Percentiles rank a stretch among this genome's conserved stretches.
Conservation (phyloP, 1,140 invertebrate species). For the Aphis craccivora region DNA sequence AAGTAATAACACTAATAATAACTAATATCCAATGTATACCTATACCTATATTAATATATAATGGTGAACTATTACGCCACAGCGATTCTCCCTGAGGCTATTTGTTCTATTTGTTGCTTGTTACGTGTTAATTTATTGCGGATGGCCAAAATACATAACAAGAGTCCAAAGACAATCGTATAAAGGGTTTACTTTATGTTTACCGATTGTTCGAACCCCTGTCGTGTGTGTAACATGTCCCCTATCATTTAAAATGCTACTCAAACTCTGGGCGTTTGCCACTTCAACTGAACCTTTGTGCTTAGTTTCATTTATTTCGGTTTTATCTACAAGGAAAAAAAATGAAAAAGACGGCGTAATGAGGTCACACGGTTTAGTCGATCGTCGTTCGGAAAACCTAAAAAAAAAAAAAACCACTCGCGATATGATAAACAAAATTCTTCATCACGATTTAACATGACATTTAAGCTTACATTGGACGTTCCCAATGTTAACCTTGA, state of each 20-base stretch:
- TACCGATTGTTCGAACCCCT: constrained; percentile 43
- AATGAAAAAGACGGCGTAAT: constrained; percentile 4
- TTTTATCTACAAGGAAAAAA: not conserved
- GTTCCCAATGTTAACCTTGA: constrained; percentile 19
- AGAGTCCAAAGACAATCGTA: constrained; percentile 50
- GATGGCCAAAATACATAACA: constrained; percentile 30
- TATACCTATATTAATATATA: not conserved
- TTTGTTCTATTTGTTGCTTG: not conserved
- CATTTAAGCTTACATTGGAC: not conserved
- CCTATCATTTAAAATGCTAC: constrained; percentile 49
- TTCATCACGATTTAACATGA: not conserved
- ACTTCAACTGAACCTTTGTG: constrained; percentile 40
- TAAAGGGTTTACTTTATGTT: constrained; percentile 49
- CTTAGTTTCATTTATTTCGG: not conserved
- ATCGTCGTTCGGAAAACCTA: not conserved
- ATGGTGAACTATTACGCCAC: constrained; percentile 23
- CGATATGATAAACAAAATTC: not conserved
- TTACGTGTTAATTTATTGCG: constrained; percentile 31
- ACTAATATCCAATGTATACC: not conserved
- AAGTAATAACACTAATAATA: not conserved
- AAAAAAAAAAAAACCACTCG: not conserved
- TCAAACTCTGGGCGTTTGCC: constrained; percentile 29
- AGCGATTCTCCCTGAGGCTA: constrained; percentile 20
- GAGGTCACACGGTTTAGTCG: constrained; percentile 39
- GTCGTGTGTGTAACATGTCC: constrained; percentile 50